Conservation (phyloP, 2,797 vertebrate species). For the Nothura maculosa region DNA sequence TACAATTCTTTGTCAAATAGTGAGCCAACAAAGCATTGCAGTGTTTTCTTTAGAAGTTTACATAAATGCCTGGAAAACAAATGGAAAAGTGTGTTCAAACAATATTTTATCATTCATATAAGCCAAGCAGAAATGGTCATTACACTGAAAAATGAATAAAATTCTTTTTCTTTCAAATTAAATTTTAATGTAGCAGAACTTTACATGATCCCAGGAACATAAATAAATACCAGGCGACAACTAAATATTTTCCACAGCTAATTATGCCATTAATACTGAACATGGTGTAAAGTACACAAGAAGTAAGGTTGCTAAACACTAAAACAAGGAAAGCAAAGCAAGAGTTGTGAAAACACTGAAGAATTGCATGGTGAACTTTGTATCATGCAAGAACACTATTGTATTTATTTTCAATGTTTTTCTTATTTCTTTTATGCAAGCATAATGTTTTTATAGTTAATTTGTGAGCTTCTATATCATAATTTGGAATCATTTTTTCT, state of each 20-base stretch:
- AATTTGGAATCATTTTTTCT: neutral
- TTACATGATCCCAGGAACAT: conserved; percentile 79
- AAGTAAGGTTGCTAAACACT: conserved; percentile 65
- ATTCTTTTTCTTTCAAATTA: conserved; percentile 80
- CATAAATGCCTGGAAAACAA: conserved; percentile 77
- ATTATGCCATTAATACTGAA: conserved; percentile 80
- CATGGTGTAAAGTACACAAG: conserved; percentile 57
- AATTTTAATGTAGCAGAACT: conserved; percentile 86
- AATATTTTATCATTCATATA: conserved; percentile 83
- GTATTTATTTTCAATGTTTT: conserved; percentile 30
- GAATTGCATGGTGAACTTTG: conserved; percentile 5
- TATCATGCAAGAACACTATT: neutral
- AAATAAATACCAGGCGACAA: conserved; percentile 81
- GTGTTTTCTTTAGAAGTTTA: conserved; percentile 76
- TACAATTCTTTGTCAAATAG: conserved; percentile 77
- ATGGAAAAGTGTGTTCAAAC: conserved; percentile 70
- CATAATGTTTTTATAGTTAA: conserved; percentile 25
- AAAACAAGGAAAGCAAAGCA: conserved; percentile 1
- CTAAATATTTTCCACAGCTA: conserved; percentile 80
- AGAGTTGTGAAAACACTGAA: neutral
- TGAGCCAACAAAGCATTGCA: conserved; percentile 72
- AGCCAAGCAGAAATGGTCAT: conserved; percentile 77
- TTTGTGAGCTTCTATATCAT: neutral
- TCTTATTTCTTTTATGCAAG: neutral
- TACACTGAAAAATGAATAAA: conserved; percentile 82